These are phyloP conservation scores for Agriotes lineatus DNA, from an alignment of 2,888 invertebrate species.

Conservation along the genomic window DNA sequence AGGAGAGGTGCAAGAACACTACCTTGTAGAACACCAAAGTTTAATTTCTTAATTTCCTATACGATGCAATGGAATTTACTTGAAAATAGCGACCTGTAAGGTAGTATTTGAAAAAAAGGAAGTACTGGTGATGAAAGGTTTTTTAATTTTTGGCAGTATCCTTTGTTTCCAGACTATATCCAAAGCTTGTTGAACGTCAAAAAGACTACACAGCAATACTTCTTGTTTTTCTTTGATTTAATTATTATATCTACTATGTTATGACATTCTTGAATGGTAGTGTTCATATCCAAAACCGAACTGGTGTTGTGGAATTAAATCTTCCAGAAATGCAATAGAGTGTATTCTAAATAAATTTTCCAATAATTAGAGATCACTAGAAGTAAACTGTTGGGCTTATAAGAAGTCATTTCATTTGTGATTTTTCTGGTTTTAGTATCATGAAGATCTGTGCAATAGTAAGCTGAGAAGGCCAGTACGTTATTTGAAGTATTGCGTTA, in stretches of 20 bases:
- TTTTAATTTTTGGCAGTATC: background rate
- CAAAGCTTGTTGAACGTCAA: background rate
- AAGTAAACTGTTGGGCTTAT: background rate
- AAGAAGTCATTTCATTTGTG: background rate
- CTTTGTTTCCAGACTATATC: background rate
- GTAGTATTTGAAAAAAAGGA: background rate
- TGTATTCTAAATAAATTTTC: background rate
- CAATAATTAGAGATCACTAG: background rate
- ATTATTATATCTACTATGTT: background rate
- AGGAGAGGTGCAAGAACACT: background rate
- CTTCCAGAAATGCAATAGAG: background rate
- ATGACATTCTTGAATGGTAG: conserved; percentile 3
- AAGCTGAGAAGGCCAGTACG: background rate
- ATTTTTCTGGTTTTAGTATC: background rate
- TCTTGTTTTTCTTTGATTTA: background rate
- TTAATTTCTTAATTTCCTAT: background rate
- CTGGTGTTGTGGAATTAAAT: background rate
- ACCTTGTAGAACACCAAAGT: background rate
- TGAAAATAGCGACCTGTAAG: conserved; percentile 1
- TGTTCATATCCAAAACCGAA: background rate
- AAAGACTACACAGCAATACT: background rate
- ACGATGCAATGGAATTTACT: background rate
- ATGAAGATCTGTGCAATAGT: background rate
- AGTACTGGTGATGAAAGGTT: background rate
- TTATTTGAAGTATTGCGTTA: conserved; percentile 1